Evolutionary conservation across 2,797 vertebrate genomes (phyloP).

Genomic region (Buceros bicornis): DNA sequence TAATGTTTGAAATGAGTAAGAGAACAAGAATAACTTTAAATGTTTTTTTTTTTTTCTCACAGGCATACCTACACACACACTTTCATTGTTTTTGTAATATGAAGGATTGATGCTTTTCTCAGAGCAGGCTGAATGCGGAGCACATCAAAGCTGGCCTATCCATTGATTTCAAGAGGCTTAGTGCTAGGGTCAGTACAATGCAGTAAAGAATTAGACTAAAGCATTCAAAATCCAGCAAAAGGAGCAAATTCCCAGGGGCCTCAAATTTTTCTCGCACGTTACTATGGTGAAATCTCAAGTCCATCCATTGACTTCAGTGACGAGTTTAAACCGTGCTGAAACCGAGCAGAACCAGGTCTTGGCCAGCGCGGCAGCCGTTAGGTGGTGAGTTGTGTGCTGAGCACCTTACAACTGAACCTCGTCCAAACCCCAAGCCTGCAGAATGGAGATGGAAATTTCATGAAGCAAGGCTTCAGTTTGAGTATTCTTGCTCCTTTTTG

Average conservation of each 20-base stretch:
- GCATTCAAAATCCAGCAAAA: neutral
- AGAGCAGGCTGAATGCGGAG: neutral
- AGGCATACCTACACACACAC: neutral
- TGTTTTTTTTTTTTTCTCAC: neutral
- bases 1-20: constrained; percentile 18
- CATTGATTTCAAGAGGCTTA: neutral
- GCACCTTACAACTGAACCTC: constrained; percentile 39
- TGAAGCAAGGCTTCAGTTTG: neutral
- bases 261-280: neutral
- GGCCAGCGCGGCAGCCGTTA: accelerated
- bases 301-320: neutral
- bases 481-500: neutral
- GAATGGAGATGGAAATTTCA: constrained; percentile 43
- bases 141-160: neutral
- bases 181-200: neutral
- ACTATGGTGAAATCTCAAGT: neutral
- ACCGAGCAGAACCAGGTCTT: neutral
- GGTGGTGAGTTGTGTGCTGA: neutral
- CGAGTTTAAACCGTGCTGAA: neutral
- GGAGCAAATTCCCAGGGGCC: neutral
- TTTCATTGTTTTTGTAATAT: neutral
- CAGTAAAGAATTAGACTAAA: neutral
- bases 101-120: neutral
- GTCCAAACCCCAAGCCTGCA: constrained; percentile 24
- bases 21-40: neutral